phyloP scores from a whole-genome alignment of 2,797 vertebrate genomes.

The Meda fulgida region DNA sequence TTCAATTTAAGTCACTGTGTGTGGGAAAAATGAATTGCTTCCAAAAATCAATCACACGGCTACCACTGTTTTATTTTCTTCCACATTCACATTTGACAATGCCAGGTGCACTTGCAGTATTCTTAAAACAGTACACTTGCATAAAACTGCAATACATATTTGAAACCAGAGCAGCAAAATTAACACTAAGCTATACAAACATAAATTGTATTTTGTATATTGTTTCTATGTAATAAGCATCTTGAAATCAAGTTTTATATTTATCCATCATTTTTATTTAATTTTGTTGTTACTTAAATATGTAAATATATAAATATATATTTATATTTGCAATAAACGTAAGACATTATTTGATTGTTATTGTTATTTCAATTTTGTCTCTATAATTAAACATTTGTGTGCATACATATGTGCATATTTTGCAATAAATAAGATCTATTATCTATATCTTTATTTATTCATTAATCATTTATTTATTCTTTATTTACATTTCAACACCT shows the following conservation, averaged over 20 bases:
- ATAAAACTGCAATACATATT: background rate
- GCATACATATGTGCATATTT: background rate
- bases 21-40: conserved; percentile 22
- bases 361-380: too few relatives aligned
- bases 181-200: background rate
- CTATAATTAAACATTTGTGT: too few relatives aligned
- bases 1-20: conserved; percentile 14
- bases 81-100: background rate
- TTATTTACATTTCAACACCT: background rate
- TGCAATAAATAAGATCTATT: background rate
- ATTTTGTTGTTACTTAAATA: too few relatives aligned
- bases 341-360: too few relatives aligned
- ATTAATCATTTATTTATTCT: background rate
- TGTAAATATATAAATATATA: background rate
- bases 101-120: conserved; percentile 6
- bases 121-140: too few relatives aligned
- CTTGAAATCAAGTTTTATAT: background rate
- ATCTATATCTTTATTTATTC: background rate
- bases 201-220: background rate
- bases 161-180: background rate
- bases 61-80: conserved; percentile 26
- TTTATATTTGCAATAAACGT: too few relatives aligned
- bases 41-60: conserved; percentile 27
- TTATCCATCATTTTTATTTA: background rate
- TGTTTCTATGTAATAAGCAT: background rate